A percentile compares a stretch with the other conserved stretches of the same genome.
These are phyloP conservation scores for Aspidoscelis tigris DNA, from an alignment of 2,113 vertebrate species.

Conservation along the genomic window DNA sequence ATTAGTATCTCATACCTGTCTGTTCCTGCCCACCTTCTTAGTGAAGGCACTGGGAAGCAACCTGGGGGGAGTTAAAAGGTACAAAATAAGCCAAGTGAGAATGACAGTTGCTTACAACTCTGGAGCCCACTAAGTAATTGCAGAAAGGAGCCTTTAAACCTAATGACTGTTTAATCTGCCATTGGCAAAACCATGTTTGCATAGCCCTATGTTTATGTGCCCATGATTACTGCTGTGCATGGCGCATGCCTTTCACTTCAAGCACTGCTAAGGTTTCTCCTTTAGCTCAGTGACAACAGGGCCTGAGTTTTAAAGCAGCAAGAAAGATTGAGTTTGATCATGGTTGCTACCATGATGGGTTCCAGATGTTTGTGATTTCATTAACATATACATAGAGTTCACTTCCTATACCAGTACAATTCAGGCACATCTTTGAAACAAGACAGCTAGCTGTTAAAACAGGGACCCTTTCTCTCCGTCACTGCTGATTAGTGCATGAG, in stretches of 20 bases:
- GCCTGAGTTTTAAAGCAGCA: conserved; percentile 12
- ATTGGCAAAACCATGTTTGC: conserved; percentile 13
- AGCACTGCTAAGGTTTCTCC: conserved; percentile 22
- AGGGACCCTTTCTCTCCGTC: background rate
- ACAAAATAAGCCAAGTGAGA: background rate
- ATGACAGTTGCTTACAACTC: background rate
- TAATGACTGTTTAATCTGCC: conserved; percentile 5
- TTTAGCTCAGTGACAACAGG: conserved; percentile 17
- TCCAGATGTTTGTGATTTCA: conserved; percentile 31
- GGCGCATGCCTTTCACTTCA: conserved; percentile 6
- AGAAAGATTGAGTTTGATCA: conserved; percentile 27
- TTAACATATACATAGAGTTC: conserved; percentile 34
- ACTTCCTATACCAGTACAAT: conserved; percentile 24
- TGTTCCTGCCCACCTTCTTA: background rate
- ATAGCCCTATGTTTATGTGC: conserved; percentile 13
- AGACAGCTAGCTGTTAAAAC: conserved; percentile 10
- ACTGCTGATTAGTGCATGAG: background rate
- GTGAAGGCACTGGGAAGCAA: background rate
- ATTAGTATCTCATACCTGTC: background rate
- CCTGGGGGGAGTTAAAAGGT: background rate
- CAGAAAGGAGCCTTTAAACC: background rate
- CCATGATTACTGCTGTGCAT: conserved; percentile 1
- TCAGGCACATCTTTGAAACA: conserved; percentile 2
- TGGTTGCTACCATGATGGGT: conserved; percentile 11
- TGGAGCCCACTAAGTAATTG: background rate